Percentiles rank a stretch among this genome's conserved stretches.
These are phyloP conservation scores for Equus przewalskii DNA, from an alignment of 2,113 vertebrate species.

Conservation along the genomic window DNA sequence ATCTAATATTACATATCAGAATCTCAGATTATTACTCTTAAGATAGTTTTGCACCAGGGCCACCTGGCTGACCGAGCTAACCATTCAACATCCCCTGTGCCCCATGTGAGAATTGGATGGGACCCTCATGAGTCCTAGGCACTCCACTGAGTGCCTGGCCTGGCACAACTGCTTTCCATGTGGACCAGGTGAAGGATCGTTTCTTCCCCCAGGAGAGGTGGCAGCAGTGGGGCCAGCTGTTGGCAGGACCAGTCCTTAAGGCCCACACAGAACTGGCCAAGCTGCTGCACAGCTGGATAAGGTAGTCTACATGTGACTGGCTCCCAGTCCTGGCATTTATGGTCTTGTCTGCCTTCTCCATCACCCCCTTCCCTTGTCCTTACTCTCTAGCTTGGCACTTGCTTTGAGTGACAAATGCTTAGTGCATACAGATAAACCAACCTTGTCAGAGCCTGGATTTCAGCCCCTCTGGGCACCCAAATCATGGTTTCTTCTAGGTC, in stretches of 20 bases:
- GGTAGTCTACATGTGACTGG: not conserved
- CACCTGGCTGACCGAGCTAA: not conserved
- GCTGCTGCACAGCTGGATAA: not conserved
- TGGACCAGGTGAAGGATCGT: slow-evolving; percentile 40
- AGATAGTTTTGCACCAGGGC: not conserved
- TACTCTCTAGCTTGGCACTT: not conserved
- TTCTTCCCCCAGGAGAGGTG: not conserved
- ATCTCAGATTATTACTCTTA: not conserved
- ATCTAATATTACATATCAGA: not conserved
- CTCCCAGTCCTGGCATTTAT: not conserved
- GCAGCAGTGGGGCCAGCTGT: not conserved
- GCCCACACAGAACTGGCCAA: not conserved
- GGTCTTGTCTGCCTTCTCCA: not conserved
- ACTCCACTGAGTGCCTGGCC: not conserved
- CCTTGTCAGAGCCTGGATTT: not conserved
- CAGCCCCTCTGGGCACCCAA: not conserved
- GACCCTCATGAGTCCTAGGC: not conserved
- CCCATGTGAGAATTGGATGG: not conserved
- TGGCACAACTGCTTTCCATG: not conserved
- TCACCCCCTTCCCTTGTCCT: not conserved
- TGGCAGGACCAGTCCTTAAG: not conserved
- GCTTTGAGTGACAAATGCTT: slow-evolving; percentile 12
- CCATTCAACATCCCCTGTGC: not conserved
- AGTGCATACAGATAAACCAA: not conserved
- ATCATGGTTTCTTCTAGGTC: not conserved